Base-by-base conservation (phyloP, 23 tunicate genomes). In the Ciona savignyi region DNA sequence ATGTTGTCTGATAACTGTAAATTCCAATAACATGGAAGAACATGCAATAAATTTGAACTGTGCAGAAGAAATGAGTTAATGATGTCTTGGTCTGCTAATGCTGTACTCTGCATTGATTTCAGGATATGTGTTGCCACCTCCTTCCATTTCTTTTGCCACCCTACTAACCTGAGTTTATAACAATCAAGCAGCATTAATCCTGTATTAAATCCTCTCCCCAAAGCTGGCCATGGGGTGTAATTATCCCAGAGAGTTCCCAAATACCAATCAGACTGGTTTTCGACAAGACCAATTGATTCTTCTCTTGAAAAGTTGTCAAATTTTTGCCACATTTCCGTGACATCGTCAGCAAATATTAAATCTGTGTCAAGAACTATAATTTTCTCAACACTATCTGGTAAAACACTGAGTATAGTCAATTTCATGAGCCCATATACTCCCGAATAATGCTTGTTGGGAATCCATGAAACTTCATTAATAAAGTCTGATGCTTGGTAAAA, bases 251-350 rank as follows among this genome's bases (percentile, higher is more conserved):
- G 11, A 33, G 71, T 82, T 0, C 96, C 87, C 21, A 83, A 35
- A 51, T 90, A 90, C 97, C 97, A 90, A 31, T 90, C 78, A 3
- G 97, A 90, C 60, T 83, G 89, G 42, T 90, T 83, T 63, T 90
- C 97, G 27, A 83, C 90, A 35, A 90, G 70, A 15, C 97, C 97
- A 67, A 90, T 78, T 11, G 71, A 72, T 74, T 90, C 81, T 23
- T 34, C 61, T 27, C 32, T 32, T 25, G 24, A 34, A 49, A 90
- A 83, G 62, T 0, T 3, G 19, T 51, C 22, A 79, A 90, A 90
- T 1, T 49, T n/a, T 11, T 83, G 27, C 89, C 85, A 90, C 23
- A 90, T 65, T 0, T 79, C 27, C 0, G 66, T 34, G 28, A 90
- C 70, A 70, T 90, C 89, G 24, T 31, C 67, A 0, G 33, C 29